Evolutionary conservation across 2,888 invertebrate species (phyloP), one percentile per base, ranked within the genome.

Genomic region (Dinocampus coccinellae): DNA sequence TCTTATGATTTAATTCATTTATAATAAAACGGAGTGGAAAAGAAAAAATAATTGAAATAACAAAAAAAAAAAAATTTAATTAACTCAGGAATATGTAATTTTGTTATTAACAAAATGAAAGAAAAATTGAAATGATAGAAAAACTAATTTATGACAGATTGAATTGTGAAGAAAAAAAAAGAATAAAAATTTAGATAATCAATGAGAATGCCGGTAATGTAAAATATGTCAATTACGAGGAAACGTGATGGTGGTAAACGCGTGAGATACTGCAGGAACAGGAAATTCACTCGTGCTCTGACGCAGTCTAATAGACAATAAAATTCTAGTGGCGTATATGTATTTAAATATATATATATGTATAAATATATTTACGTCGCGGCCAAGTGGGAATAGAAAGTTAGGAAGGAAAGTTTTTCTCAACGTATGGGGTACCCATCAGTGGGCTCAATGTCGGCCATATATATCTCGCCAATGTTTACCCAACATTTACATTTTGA

Each of bases 351-450:
- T 16, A 34, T 33, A 47, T 47, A 67, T 24, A 53, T 22, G 11
- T 24, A 24, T 55, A 26, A 55, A 3, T n/a, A 13, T 26, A 55
- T 47, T 68, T 42, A 29, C 60, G 60, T 34, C n/a, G 42, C 55
- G 26, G 13, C 26, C 36, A 52, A 34, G 39, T 62, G 63, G 67
- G 72, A 76, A 77, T 77, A 77, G 77, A 77, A 77, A 77, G 77
- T 77, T 77, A 69, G 75, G 76, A 77, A 76, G 75, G 77, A 77
- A 77, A 77, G 77, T 77, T 73, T 66, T 69, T 72, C 69, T 55
- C 69, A 47, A 64, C 33, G 26, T 33, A 29, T 20, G 69, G 71
- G 47, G 16, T 47, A 47, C 76, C 73, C 75, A 76, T 76, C 75
- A 74, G 70, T 55, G 13, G 26, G 13, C 20, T 62, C 67, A 68